Evolutionary conservation across 2,888 invertebrate genomes (phyloP).

Genomic region (Zeuzera pyrina): DNA sequence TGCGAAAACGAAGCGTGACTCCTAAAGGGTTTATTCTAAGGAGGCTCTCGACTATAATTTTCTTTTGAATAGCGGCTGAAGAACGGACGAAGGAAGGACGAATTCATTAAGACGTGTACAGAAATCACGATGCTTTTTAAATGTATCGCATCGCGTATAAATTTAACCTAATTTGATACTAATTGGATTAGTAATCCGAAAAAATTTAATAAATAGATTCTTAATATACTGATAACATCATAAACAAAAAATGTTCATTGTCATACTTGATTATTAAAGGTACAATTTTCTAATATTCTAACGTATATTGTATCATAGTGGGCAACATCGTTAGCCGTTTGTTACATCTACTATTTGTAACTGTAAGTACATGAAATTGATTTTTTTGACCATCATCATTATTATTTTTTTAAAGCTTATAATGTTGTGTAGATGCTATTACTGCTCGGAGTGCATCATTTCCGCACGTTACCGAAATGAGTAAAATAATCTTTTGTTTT

Average conservation of each 20-base stretch:
- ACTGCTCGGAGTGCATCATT: constrained; percentile 42
- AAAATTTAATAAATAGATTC: no score
- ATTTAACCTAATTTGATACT: no score
- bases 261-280: no score
- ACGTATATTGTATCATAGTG: no score
- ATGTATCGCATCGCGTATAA: no score
- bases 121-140: constrained; percentile 62
- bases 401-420: constrained; percentile 57
- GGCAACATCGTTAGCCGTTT: no score
- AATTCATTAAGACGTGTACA: constrained; percentile 63
- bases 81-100: constrained; percentile 51
- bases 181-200: no score
- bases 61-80: constrained; percentile 59
- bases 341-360: constrained; percentile 40
- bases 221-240: no score
- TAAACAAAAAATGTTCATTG: no score
- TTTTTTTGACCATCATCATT: constrained; percentile 60
- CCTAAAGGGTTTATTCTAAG: constrained; percentile 62
- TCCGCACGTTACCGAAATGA: constrained; percentile 55
- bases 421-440: constrained; percentile 47
- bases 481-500: constrained; percentile 42
- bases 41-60: constrained; percentile 61
- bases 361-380: constrained; percentile 59
- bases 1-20: constrained; percentile 62
- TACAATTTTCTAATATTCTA: no score